Base-by-base conservation (phyloP, 1,140 invertebrate genomes). In the Adelges cooleyi region DNA sequence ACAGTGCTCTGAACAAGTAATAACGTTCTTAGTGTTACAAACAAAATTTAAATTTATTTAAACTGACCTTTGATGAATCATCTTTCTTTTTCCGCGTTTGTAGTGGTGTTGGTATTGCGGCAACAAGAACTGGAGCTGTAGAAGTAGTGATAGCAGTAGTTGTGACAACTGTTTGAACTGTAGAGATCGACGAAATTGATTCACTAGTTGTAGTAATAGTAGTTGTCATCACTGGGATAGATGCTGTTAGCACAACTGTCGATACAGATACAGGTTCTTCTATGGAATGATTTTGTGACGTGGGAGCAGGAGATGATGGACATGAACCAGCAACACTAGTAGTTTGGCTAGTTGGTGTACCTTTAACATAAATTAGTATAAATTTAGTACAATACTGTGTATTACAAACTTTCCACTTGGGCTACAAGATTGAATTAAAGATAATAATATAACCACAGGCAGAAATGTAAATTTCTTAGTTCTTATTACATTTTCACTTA, bases 321-420 rank as follows among this genome's bases (percentile, higher is more conserved):
- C 80, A 54, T 85, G 81, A 72, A 81, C 80, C 17, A 84, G 83
- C 42, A 81, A 85, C n/a, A 59, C 54, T 59, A 67, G 79, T 75
- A 80, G 84, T 71, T 85, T 92, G 69, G 85, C 88, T 71, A 82
- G 86, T 86, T 33, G 87, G 90, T 56, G 87, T 90, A 67, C 84
- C 86, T 62, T 33, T 6, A 33, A 6, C 11, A 11, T 33, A 33
- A 33, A 23, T 40, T 23, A 40, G 6, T 8, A 33, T 33, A 52
- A 0, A 52, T 13, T 23, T 13, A n/a, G n/a, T n/a, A n/a, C n/a
- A n/a, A n/a, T n/a, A n/a, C n/a, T n/a, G n/a, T n/a, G n/a, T n/a
- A n/a, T n/a, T n/a, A n/a, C n/a, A n/a, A n/a, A n/a, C n/a, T n/a
- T n/a, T n/a, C n/a, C n/a, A n/a, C n/a, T n/a, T n/a, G n/a, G n/a